These are phyloP conservation scores for Cliona cf. orientalis DNA, from an alignment of 37 sponge, comb jelly and placozoan genomes.

Conservation along the genomic window DNA sequence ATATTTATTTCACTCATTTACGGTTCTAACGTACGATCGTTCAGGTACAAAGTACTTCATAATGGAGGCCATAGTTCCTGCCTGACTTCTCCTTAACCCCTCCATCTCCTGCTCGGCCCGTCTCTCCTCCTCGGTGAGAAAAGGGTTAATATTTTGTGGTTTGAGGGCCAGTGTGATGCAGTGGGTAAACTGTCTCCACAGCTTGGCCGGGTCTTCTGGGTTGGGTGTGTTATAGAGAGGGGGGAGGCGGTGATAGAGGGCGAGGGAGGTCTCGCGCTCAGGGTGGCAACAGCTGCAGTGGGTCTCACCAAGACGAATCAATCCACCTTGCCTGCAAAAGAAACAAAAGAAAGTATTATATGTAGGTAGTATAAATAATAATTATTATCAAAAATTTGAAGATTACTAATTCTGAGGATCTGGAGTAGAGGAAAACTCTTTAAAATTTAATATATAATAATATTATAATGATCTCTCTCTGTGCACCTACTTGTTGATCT, in stretches of 20 bases:
- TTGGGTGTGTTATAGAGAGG: neutral
- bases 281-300: conserved; percentile 89
- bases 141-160: conserved; percentile 62
- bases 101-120: conserved; percentile 9
- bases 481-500: conserved; percentile 5
- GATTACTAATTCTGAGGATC: too few species aligned
- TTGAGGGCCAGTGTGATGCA: conserved; percentile 33
- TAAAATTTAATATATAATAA: too few species aligned
- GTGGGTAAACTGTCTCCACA: conserved; percentile 9
- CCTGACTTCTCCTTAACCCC: neutral
- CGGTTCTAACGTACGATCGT: conserved; percentile 4
- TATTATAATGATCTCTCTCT: too few species aligned
- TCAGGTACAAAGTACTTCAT: conserved; percentile 48
- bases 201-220: neutral
- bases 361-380: neutral
- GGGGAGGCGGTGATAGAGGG: conserved; percentile 9
- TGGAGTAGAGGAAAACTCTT: too few species aligned
- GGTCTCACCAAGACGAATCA: conserved; percentile 82
- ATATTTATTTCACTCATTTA: neutral
- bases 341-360: too few species aligned
- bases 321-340: conserved; percentile 17
- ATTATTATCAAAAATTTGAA: neutral
- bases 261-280: conserved; percentile 80
- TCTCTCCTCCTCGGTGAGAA: conserved; percentile 56
- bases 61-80: neutral